Evolutionary conservation across 1,140 invertebrate genomes (phyloP).

Genomic region (Nasonia longicornis): DNA sequence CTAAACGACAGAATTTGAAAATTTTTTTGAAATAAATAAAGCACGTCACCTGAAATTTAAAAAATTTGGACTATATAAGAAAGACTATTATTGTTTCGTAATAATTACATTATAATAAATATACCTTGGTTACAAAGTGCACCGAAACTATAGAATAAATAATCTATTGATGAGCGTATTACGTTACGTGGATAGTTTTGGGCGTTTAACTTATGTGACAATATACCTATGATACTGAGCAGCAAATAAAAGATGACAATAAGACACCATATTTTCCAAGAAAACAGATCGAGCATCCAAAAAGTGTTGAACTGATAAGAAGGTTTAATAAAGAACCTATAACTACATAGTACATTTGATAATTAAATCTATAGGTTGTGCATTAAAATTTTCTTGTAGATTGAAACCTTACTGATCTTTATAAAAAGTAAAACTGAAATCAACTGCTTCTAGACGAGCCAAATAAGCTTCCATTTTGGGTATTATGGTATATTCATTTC

Average conservation of each 20-base stretch:
- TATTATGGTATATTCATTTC: background rate
- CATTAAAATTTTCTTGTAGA: too few species aligned
- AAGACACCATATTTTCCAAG: slow-evolving; percentile 5
- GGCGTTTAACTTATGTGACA: background rate
- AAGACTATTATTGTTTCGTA: background rate
- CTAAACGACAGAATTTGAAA: slow-evolving; percentile 7
- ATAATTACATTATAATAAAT: background rate
- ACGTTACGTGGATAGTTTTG: background rate
- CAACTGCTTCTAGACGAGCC: background rate
- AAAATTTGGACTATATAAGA: background rate
- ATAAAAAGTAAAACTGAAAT: background rate
- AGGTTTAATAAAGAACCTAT: background rate
- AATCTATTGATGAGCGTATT: background rate
- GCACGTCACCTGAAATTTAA: background rate
- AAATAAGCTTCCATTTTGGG: background rate
- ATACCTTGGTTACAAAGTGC: slow-evolving; percentile 35
- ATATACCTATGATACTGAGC: background rate
- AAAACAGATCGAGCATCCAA: slow-evolving; percentile 31
- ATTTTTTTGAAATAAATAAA: slow-evolving; percentile 13
- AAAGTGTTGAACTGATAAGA: background rate
- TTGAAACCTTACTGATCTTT: slow-evolving; percentile 19
- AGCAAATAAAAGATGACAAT: slow-evolving; percentile 7
- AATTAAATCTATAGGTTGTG: too few species aligned
- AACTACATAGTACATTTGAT: background rate
- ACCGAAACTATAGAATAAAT: slow-evolving; percentile 33